phyloP scores from a whole-genome alignment of 2,797 vertebrate species.

The Eurystomus glaucurus region DNA sequence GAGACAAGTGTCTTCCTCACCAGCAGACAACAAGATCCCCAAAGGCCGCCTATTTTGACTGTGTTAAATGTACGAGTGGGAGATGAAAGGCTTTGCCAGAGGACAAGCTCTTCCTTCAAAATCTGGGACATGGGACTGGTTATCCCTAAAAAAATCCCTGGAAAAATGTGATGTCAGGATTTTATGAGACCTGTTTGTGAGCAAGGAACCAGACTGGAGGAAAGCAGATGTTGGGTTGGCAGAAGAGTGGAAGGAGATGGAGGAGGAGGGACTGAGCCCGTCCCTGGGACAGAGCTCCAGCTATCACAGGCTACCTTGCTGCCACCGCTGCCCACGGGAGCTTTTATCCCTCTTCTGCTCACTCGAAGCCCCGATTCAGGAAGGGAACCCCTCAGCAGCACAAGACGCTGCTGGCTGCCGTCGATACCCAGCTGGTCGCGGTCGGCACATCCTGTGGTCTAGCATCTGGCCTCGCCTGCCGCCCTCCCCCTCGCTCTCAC shows the following conservation, averaged over 20 bases:
- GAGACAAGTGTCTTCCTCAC: background rate
- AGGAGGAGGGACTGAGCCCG: background rate
- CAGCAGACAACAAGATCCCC: background rate
- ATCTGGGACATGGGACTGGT: background rate
- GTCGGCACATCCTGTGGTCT: background rate
- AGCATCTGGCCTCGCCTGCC: background rate
- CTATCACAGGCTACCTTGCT: background rate
- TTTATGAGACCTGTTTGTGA: background rate
- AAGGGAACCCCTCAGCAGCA: background rate
- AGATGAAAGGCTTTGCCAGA: background rate
- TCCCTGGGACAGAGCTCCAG: background rate
- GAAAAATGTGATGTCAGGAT: conserved; percentile 7
- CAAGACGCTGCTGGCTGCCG: background rate
- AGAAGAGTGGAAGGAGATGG: background rate
- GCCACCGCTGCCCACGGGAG: background rate
- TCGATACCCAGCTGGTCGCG: fast-evolving
- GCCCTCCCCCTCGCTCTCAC: background rate
- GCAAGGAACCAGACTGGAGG: background rate
- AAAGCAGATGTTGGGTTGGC: background rate
- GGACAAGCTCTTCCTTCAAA: background rate
- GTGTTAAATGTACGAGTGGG: background rate
- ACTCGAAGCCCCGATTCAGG: background rate
- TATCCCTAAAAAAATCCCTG: conserved; percentile 22
- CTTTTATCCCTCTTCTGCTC: background rate
- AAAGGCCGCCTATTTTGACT: background rate